Evolutionary conservation across 2,113 vertebrate genomes (phyloP), one percentile per base, ranked within the genome.

Genomic region (Notothenia rossii): DNA sequence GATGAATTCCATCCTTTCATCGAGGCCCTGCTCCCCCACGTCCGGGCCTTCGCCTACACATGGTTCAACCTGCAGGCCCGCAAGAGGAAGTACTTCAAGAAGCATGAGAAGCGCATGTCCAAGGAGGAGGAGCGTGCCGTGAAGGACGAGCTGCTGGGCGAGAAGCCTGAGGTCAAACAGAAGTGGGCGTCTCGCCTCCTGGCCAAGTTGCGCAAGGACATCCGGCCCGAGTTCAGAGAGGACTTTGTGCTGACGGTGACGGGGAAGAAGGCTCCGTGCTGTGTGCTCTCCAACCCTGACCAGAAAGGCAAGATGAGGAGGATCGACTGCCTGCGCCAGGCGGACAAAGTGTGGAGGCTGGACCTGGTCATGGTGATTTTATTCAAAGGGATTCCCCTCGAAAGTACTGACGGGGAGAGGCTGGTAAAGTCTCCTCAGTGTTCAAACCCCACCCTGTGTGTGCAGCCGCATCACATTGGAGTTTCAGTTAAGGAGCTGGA

Each of bases 1-100:
- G 98, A 99, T 98, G 98, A 99, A 92, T 99, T 99, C 95, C 98
- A 99, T 97, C 98, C 98, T 90, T 99, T 99, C 96, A 99, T 99
- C 9, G 98, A 99, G 96, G 98, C 98, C 86, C 97, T 99, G 95
- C 96, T 99, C 93, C 98, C 98, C 76, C 98, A 99, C 71, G 98
- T 99, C 92, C 97, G 97, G 92, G 98, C 98, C 86, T 99, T 99
- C 79, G 96, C 98, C 8, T 99, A 99, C 95, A 99, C 98, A 15
- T 99, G 98, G 98, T 99, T 99, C 96, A 99, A 99, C 96, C 95
- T 99, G 92, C 98, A 99, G 96, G 98, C 98, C 90, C 96, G 98
- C 91, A 99, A 99, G 93, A 94, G 98, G 94, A 99, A 99, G 96
- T 99, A 99, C 96, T 99, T 99, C 96, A 99, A 99, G 94, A 99